Evolutionary conservation across 2,113 vertebrate genomes (phyloP).

Genomic region (human (Homo sapiens)): DNA sequence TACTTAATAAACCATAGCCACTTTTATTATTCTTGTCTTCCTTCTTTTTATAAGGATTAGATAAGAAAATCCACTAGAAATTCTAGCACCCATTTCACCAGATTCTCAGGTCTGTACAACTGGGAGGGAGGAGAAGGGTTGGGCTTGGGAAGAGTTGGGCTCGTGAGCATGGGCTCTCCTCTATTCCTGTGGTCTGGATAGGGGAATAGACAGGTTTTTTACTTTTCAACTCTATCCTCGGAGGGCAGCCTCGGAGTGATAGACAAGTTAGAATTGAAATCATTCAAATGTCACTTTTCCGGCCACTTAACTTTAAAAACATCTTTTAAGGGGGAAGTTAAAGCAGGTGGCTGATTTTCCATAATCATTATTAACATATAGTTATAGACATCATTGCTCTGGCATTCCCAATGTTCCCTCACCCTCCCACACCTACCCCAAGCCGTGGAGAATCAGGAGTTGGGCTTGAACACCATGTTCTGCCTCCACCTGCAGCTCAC

Average conservation of each 20-base stretch:
- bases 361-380: constrained; percentile 24
- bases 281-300: background rate
- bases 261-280: background rate
- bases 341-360: background rate
- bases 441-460: constrained; percentile 33
- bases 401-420: constrained; percentile 26
- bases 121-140: background rate
- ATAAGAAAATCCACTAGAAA: background rate
- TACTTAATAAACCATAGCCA: background rate
- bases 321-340: background rate
- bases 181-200: background rate
- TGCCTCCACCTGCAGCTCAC: background rate
- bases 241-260: background rate
- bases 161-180: background rate
- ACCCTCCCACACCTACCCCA: background rate
- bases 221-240: background rate
- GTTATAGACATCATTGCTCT: constrained; percentile 2
- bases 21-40: background rate
- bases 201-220: background rate
- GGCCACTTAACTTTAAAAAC: constrained; percentile 49
- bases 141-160: background rate
- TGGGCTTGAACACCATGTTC: constrained; percentile 46
- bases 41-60: constrained; percentile 6
- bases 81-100: background rate
- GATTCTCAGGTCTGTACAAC: background rate